phyloP scores from a whole-genome alignment of 1,140 invertebrate species.

The Ridgeia piscesae region DNA sequence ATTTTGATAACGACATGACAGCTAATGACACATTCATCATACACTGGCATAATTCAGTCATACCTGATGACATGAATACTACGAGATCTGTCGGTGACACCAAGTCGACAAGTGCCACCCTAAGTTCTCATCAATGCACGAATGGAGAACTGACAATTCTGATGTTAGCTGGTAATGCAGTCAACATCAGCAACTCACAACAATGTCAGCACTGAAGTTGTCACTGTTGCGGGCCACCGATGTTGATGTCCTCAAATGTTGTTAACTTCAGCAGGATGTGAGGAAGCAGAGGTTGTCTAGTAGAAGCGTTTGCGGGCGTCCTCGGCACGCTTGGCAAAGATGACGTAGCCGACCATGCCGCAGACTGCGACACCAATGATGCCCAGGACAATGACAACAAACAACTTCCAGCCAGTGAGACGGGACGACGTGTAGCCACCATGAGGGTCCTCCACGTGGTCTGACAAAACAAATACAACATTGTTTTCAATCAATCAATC shows the following conservation, averaged over 20 bases:
- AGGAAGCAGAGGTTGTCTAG: constrained; percentile 53
- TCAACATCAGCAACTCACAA: background rate
- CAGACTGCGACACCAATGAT: constrained; percentile 76
- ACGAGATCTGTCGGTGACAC: background rate
- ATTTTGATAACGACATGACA: background rate
- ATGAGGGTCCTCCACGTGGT: constrained; percentile 85
- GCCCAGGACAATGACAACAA: constrained; percentile 79
- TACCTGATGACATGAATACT: background rate
- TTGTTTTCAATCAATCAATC: too few species aligned
- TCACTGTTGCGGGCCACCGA: background rate
- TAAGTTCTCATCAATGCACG: background rate
- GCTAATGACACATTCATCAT: background rate
- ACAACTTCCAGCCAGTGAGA: constrained; percentile 83
- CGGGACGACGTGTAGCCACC: constrained; percentile 58
- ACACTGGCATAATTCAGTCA: background rate
- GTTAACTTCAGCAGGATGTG: background rate
- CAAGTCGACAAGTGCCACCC: background rate
- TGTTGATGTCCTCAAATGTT: background rate
- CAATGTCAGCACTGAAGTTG: background rate
- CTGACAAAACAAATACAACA: constrained; percentile 58
- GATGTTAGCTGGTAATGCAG: background rate
- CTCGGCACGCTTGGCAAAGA: constrained; percentile 88
- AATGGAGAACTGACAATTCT: background rate
- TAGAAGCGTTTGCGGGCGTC: constrained; percentile 88
- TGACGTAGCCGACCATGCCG: constrained; percentile 82